Evolutionary conservation across 2,113 vertebrate species (phyloP).

Genomic region (Passer domesticus): DNA sequence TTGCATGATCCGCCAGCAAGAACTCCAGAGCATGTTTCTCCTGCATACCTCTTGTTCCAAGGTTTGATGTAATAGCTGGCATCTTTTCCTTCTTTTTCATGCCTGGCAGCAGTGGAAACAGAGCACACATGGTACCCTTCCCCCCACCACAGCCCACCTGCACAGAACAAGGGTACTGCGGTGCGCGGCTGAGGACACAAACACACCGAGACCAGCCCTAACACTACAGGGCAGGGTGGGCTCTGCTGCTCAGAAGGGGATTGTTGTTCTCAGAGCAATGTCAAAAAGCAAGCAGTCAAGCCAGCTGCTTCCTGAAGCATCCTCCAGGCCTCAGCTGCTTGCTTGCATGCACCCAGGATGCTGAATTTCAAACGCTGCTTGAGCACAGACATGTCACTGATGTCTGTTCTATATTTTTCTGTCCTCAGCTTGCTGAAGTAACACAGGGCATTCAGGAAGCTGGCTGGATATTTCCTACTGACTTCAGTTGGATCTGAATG

Average conservation of each 20-base stretch:
- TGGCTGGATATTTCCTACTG: slow-evolving; percentile 7
- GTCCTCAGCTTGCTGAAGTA: background rate
- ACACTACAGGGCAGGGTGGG: no score
- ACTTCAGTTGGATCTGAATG: background rate
- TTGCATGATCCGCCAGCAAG: background rate
- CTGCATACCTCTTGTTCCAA: background rate
- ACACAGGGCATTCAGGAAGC: background rate
- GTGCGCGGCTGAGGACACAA: background rate
- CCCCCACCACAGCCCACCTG: background rate
- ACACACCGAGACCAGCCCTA: background rate
- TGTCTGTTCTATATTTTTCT: background rate
- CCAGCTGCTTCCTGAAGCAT: background rate
- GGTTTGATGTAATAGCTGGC: slow-evolving; percentile 33
- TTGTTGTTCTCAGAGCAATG: background rate
- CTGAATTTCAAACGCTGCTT: background rate
- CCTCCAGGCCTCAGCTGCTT: background rate
- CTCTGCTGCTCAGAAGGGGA: background rate
- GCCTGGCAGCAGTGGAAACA: background rate
- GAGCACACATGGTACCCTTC: background rate
- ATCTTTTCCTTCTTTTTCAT: background rate
- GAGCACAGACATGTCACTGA: background rate
- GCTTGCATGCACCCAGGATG: background rate
- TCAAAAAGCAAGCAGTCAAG: background rate
- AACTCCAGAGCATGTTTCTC: background rate
- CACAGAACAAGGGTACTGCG: background rate